Conservation (phyloP, 2,888 invertebrate species). For the Agrypnus murinus region DNA sequence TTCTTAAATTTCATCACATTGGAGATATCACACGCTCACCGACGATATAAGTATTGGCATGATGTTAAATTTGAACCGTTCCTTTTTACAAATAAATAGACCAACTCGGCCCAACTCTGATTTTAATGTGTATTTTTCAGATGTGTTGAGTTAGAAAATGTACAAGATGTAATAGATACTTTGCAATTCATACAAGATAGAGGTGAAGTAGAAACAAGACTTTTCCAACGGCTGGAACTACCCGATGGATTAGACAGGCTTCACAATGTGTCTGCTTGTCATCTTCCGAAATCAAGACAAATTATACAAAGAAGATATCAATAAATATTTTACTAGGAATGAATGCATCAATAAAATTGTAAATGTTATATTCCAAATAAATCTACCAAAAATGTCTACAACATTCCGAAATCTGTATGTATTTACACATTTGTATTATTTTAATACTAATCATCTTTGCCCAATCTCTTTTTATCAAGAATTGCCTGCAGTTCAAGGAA, state of each 20-base stretch:
- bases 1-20: too few relatives aligned
- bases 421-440: too few relatives aligned
- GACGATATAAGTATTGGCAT: too few relatives aligned
- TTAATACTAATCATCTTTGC: too few relatives aligned
- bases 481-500: constrained; percentile 48
- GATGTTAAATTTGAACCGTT: too few relatives aligned
- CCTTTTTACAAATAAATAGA: too few relatives aligned
- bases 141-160: constrained; percentile 73
- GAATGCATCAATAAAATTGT: neutral
- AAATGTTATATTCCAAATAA: too few relatives aligned
- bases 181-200: constrained; percentile 68
- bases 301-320: constrained; percentile 73
- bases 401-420: too few relatives aligned
- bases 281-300: constrained; percentile 72
- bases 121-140: constrained; percentile 57
- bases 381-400: too few relatives aligned
- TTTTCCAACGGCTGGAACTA: constrained; percentile 63
- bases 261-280: constrained; percentile 73
- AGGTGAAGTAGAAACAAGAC: constrained; percentile 65
- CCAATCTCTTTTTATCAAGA: constrained; percentile 41
- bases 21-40: too few relatives aligned
- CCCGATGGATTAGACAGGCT: constrained; percentile 68
- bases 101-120: neutral
- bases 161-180: constrained; percentile 71
- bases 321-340: constrained; percentile 54